These are phyloP conservation scores for Mormyrus hasselquistii DNA, from an alignment of 2,797 vertebrate species.

Conservation along the genomic window DNA sequence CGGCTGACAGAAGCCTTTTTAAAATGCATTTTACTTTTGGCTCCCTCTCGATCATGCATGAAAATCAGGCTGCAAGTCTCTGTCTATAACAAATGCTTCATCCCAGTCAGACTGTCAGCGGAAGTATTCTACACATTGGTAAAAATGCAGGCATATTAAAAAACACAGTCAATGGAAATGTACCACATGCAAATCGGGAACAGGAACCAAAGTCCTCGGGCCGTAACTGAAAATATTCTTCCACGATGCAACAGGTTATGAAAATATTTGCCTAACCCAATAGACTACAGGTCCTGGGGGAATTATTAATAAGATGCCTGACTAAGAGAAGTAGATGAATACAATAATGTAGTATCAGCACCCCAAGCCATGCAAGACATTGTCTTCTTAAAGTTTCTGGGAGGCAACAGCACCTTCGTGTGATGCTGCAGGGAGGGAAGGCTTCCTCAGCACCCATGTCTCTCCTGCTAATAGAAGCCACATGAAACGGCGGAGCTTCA, in stretches of 20 bases:
- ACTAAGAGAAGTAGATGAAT: background rate
- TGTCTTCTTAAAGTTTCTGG: background rate
- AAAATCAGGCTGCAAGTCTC: background rate
- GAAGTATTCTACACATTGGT: background rate
- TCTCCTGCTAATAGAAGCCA: background rate
- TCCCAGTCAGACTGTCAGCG: background rate
- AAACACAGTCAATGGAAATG: background rate
- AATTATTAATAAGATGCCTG: background rate
- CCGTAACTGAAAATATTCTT: conserved; percentile 2
- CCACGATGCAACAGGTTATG: conserved; percentile 18
- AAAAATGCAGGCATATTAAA: background rate
- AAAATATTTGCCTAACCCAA: conserved; percentile 2
- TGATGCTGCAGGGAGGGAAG: background rate
- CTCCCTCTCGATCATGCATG: background rate
- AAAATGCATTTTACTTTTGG: conserved; percentile 23
- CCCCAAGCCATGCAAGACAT: background rate
- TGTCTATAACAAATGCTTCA: background rate
- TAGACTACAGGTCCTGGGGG: background rate
- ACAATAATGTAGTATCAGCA: background rate
- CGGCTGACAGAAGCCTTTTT: conserved; percentile 39
- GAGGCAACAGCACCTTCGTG: background rate
- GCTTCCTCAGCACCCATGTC: background rate
- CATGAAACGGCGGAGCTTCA: background rate
- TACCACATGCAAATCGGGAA: background rate
- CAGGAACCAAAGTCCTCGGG: background rate